These are phyloP conservation scores for Blastomussa wellsi DNA, from an alignment of 92 coral and sea anemone species.

Conservation along the genomic window DNA sequence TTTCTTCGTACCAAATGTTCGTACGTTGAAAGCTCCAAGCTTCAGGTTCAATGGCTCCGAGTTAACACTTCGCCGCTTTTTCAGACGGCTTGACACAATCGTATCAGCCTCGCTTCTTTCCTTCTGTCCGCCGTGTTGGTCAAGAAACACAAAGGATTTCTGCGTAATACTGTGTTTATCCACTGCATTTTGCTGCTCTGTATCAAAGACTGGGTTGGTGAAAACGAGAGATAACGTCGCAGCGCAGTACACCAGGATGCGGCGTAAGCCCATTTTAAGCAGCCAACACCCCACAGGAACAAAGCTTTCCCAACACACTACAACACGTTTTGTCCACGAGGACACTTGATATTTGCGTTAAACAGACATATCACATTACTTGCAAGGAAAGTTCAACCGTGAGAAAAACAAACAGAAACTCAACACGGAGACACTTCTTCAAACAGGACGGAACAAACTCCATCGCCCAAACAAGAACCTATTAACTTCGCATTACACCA, in stretches of 20 bases:
- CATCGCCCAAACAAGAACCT: too few species aligned
- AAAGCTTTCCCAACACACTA: not conserved
- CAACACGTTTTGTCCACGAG: not conserved
- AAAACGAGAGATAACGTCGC: not conserved
- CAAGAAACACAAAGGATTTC: not conserved
- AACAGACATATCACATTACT: not conserved
- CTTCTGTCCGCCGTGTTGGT: not conserved
- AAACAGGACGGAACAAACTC: not conserved
- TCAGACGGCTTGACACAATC: not conserved
- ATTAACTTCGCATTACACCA: too few species aligned
- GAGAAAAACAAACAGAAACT: not conserved
- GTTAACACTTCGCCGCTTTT: not conserved
- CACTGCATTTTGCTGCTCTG: not conserved
- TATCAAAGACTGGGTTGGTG: not conserved
- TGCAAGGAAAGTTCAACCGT: not conserved
- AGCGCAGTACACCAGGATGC: not conserved
- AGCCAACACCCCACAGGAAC: not conserved
- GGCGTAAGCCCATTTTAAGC: not conserved
- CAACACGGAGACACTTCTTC: too few species aligned
- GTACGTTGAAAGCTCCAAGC: slow-evolving; percentile 85
- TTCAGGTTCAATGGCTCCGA: slow-evolving; percentile 52
- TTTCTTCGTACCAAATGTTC: slow-evolving; percentile 69
- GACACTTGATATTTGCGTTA: not conserved
- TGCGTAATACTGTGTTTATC: not conserved
- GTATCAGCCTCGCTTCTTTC: not conserved